These are phyloP conservation scores for Xenus cinereus DNA, from an alignment of 2,113 vertebrate species.

Conservation along the genomic window DNA sequence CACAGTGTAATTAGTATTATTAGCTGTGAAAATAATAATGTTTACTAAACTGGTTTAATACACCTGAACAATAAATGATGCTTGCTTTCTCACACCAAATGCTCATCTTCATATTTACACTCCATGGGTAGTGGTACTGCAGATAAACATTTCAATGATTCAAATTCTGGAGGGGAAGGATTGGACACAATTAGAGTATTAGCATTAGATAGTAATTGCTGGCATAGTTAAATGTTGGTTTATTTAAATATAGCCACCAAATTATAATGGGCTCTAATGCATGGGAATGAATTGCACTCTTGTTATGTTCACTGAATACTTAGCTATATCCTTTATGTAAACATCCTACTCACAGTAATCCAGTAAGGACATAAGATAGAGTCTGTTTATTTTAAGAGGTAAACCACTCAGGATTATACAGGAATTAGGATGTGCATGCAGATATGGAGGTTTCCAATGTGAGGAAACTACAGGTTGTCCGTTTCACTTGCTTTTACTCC, in stretches of 20 bases:
- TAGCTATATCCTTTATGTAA: conserved; percentile 65
- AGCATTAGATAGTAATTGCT: conserved; percentile 15
- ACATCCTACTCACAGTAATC: conserved; percentile 68
- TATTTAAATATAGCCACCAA: conserved; percentile 60
- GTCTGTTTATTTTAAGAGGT: conserved; percentile 62
- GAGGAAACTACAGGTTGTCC: conserved; percentile 1
- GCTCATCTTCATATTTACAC: background rate
- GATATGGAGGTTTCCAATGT: background rate
- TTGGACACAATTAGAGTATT: conserved; percentile 8
- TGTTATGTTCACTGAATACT: conserved; percentile 54
- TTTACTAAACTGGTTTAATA: background rate
- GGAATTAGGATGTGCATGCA: conserved; percentile 49
- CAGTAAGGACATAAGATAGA: conserved; percentile 61
- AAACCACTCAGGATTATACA: conserved; percentile 51
- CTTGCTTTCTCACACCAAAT: background rate
- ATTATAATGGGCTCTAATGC: conserved; percentile 45
- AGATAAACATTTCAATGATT: conserved; percentile 4
- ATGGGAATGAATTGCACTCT: conserved; percentile 41
- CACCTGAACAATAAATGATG: background rate
- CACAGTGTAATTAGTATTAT: background rate
- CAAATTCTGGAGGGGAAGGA: background rate
- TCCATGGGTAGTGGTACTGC: background rate
- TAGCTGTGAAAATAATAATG: background rate
- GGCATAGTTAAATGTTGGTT: conserved; percentile 3
- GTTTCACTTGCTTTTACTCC: background rate